These are phyloP conservation scores for Andrena bicolor DNA, from an alignment of 2,888 invertebrate genomes.

Conservation along the genomic window DNA sequence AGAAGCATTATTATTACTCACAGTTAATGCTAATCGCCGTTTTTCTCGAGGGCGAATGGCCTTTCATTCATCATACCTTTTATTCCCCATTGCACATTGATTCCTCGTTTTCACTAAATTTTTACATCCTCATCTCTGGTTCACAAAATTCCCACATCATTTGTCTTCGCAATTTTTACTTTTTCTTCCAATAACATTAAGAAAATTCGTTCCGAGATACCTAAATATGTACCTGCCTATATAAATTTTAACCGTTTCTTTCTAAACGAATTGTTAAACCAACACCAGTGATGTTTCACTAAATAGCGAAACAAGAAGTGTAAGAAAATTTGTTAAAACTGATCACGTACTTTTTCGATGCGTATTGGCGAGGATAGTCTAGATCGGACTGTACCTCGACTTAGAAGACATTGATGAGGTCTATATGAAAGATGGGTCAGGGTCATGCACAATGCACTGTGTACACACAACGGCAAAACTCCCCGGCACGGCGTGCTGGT, in stretches of 20 bases:
- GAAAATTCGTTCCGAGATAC: too few species aligned
- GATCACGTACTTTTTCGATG: conserved; percentile 51
- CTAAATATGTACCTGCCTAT: too few species aligned
- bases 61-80: conserved; percentile 40
- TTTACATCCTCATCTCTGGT: neutral
- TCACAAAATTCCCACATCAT: too few species aligned
- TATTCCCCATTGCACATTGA: neutral
- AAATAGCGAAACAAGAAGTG: conserved; percentile 8
- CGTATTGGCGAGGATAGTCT: conserved; percentile 53
- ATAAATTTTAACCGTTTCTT: too few species aligned
- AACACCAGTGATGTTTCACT: neutral
- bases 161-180: too few species aligned
- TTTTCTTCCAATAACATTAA: too few species aligned
- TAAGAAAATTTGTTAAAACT: conserved; percentile 45
- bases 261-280: too few species aligned
- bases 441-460: conserved; percentile 78
- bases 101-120: neutral
- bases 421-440: conserved; percentile 81
- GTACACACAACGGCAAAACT: conserved; percentile 77
- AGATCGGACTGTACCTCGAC: conserved; percentile 77
- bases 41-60: conserved; percentile 59
- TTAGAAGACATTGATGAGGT: conserved; percentile 80
- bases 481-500: conserved; percentile 16
- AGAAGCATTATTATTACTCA: conserved; percentile 77
- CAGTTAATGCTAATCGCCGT: conserved; percentile 63